A percentile compares a stretch with the other conserved stretches of the same genome.
Conservation (phyloP, 92 coral and sea anemone genomes). For the Siderastrea radians region DNA sequence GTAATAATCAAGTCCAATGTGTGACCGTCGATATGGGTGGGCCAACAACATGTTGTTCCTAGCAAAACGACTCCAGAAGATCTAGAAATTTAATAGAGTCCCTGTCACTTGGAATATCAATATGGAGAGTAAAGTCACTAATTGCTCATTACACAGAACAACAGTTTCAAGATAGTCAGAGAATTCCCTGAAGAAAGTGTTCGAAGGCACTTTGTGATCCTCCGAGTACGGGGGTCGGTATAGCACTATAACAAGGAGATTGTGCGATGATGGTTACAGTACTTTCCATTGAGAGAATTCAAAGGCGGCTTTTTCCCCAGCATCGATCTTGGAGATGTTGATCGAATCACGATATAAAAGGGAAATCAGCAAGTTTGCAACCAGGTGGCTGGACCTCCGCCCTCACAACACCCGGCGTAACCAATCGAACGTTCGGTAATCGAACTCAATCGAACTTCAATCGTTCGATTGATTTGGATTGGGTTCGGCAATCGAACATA, state of each 20-base stretch:
- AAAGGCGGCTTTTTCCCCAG: conserved; percentile 35
- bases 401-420: no score
- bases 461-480: no score
- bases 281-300: conserved; percentile 43
- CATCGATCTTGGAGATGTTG: conserved; percentile 1
- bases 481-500: no score
- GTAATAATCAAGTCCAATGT: conserved; percentile 8
- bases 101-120: conserved; percentile 2
- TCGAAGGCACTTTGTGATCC: conserved; percentile 40
- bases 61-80: conserved; percentile 18
- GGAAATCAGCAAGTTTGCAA: conserved; percentile 25
- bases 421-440: no score
- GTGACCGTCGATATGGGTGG: background rate
- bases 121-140: conserved; percentile 38
- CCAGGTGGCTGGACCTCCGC: conserved; percentile 16
- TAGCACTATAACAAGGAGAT: conserved; percentile 29
- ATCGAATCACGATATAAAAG: background rate
- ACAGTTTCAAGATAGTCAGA: conserved; percentile 25
- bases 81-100: background rate
- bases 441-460: no score
- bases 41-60: no score
- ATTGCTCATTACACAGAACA: conserved; percentile 33
- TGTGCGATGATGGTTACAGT: background rate
- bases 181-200: conserved; percentile 22
- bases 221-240: conserved; percentile 54